A percentile compares a stretch with the other conserved stretches of the same genome.
phyloP scores from a whole-genome alignment of 1,140 invertebrate genomes.

The Uloborus diversus region DNA sequence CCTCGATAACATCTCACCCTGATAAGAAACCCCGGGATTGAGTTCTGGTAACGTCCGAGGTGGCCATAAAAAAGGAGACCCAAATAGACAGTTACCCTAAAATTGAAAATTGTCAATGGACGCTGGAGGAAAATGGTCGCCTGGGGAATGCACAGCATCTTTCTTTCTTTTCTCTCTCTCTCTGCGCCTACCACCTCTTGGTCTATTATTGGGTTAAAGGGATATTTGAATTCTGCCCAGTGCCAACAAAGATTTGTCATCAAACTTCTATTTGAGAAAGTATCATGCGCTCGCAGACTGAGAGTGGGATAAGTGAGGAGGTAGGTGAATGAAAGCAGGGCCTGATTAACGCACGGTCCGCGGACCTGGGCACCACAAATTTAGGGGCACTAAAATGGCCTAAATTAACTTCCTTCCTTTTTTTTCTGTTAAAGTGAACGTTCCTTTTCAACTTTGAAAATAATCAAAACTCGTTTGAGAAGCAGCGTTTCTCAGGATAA shows the following conservation, averaged over 20 bases:
- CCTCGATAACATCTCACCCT: constrained; percentile 38
- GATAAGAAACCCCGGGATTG: constrained; percentile 38
- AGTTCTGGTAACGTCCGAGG: constrained; percentile 51
- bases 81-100: constrained; percentile 52
- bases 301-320: too few species aligned
- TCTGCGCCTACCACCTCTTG: background rate
- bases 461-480: too few species aligned
- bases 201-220: constrained; percentile 17
- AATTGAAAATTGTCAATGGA: constrained; percentile 51
- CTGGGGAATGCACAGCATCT: constrained; percentile 7
- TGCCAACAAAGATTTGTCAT: constrained; percentile 22
- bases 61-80: constrained; percentile 45
- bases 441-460: too few species aligned
- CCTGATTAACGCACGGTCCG: too few species aligned
- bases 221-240: constrained; percentile 36
- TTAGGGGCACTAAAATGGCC: too few species aligned
- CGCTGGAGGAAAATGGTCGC: constrained; percentile 6
- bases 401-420: too few species aligned
- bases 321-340: too few species aligned
- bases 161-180: constrained; percentile 13
- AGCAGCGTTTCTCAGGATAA: too few species aligned
- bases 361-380: too few species aligned
- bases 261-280: too few species aligned
- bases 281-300: too few species aligned
- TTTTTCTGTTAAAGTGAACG: too few species aligned